Conservation (phyloP, 2,797 vertebrate genomes). For the Sphenodon punctatus region DNA sequence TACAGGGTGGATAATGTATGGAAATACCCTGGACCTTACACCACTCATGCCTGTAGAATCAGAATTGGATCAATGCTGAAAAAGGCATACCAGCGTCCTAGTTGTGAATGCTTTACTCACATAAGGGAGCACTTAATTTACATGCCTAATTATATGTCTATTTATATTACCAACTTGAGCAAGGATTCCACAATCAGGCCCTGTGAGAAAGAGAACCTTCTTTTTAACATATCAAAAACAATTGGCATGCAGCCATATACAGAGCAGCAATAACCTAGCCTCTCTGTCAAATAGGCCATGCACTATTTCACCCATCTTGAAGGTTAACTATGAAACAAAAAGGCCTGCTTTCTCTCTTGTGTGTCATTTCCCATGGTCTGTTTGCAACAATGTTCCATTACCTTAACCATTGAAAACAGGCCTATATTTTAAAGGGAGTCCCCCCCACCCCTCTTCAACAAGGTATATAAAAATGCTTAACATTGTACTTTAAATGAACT, state of each 20-base stretch:
- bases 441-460: background rate
- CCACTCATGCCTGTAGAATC: too few species aligned
- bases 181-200: background rate
- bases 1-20: too few species aligned
- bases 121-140: background rate
- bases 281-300: fast-evolving
- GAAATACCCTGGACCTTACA: too few species aligned
- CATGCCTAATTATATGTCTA: background rate
- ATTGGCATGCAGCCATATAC: background rate
- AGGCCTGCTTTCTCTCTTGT: fast-evolving
- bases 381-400: background rate
- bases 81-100: background rate
- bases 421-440: background rate
- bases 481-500: background rate
- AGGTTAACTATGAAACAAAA: fast-evolving
- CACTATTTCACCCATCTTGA: background rate
- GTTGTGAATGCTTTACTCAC: background rate
- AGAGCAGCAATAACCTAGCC: fast-evolving
- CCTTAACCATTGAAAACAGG: background rate
- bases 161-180: background rate
- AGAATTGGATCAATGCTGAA: background rate
- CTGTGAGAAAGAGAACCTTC: background rate
- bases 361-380: fast-evolving
- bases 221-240: background rate
- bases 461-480: background rate